A percentile compares a stretch with the other conserved stretches of the same genome.
These are phyloP conservation scores for Panonychus citri DNA, from an alignment of 1,140 invertebrate species.

Conservation along the genomic window DNA sequence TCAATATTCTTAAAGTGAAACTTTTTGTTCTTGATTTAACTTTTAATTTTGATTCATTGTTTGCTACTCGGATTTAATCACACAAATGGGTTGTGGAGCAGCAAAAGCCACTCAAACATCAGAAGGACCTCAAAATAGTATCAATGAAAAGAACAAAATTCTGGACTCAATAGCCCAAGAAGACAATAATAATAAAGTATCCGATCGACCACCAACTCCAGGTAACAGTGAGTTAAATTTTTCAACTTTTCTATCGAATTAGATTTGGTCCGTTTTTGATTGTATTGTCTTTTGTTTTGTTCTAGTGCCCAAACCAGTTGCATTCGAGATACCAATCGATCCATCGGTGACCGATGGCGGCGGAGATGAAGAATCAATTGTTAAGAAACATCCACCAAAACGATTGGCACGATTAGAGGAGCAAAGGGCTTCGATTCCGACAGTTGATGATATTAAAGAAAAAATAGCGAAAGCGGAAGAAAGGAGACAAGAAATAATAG, in stretches of 20 bases:
- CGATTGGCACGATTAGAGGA: conserved; percentile 9
- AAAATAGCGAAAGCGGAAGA: conserved; percentile 11
- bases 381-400: conserved; percentile 11
- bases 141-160: too few relatives aligned
- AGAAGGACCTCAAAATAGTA: background rate
- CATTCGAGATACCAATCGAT: conserved; percentile 12
- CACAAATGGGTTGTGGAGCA: conserved; percentile 2
- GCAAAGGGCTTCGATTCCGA: conserved; percentile 8
- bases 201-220: background rate
- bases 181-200: too few relatives aligned
- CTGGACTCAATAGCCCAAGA: too few relatives aligned
- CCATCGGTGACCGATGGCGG: background rate
- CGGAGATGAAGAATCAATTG: conserved; percentile 3
- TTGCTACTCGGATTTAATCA: background rate
- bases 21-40: too few relatives aligned
- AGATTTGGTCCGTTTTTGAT: background rate
- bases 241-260: background rate
- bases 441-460: conserved; percentile 10
- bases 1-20: too few relatives aligned
- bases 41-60: too few relatives aligned
- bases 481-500: conserved; percentile 5
- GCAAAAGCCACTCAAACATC: background rate
- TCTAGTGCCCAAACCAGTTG: conserved; percentile 11
- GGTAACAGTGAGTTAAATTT: background rate
- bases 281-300: background rate